phyloP scores from a whole-genome alignment of 35 echinoderm and acorn worm species.

The Apostichopus parvimensis region DNA sequence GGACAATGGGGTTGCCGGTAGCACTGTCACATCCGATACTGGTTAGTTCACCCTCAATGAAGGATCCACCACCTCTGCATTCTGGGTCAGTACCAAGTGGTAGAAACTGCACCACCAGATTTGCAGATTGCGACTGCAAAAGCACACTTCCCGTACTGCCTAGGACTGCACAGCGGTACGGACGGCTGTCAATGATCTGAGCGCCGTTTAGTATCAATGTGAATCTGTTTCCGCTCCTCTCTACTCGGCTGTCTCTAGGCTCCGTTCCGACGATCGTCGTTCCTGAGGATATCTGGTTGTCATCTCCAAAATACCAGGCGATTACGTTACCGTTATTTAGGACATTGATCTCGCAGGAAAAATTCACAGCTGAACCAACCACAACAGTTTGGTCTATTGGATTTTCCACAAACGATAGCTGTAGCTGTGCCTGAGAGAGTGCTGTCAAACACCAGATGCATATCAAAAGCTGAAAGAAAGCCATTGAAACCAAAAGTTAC shows the following conservation, averaged over 20 bases:
- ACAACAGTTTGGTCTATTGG: not conserved
- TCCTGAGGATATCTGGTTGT: not conserved
- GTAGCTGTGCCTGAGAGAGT: not conserved
- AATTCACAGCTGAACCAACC: not conserved
- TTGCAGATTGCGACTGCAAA: not conserved
- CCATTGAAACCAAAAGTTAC: too few relatives aligned
- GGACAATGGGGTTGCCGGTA: not conserved
- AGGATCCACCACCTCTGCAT: not conserved
- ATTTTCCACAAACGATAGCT: not conserved
- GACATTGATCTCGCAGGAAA: not conserved
- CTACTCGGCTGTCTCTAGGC: not conserved
- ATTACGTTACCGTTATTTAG: not conserved
- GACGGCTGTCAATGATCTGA: not conserved
- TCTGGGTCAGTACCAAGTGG: not conserved
- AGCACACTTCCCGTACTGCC: not conserved
- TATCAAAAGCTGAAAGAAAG: too few relatives aligned
- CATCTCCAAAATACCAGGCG: not conserved
- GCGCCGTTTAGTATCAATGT: not conserved
- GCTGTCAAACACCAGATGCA: not conserved
- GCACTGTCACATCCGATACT: not conserved
- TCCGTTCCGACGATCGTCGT: not conserved
- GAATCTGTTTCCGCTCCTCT: not conserved
- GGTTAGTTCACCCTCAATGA: not conserved
- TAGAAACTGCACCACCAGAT: not conserved
- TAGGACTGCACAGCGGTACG: not conserved